Evolutionary conservation across 1,140 invertebrate species (phyloP), one percentile per base, ranked within the genome.

Genomic region (Lutraria rhynchaena): DNA sequence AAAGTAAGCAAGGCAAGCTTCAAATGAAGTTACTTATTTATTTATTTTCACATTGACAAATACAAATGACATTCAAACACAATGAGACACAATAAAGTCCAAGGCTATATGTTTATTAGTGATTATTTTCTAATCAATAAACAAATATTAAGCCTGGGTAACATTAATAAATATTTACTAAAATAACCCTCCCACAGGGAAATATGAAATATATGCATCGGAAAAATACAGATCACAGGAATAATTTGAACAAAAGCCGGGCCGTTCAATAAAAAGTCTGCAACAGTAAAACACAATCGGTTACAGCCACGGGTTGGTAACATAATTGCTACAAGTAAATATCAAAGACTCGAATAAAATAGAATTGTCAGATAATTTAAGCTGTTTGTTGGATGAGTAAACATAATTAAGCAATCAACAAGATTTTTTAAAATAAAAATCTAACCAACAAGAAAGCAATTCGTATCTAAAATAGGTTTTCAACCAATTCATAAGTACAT

Each of bases 11-110:
- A 80, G 35, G 17, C 35, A 37, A 22, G 22, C n/a, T 60, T 37
- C 35, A 27, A 75, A 57, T 58, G 41, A 75, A 57, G 37, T 69
- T 70, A 67, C 53, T 67, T 80, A 70, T 80, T 80, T 78, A 67
- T 70, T 80, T 80, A 80, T 80, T 80, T 80, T 80, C 76, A n/a
- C n/a, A 55, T 19, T 60, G 65, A 58, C 76, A 65, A 57, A 69
- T 57, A 44, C 13, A n/a, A 19, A 49, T 33, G 58, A 35, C 24
- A 61, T 15, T 49, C 22, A 44, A 35, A 41, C 44, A 24, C 31
- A 75, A 41, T 41, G 37, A 49, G 53, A 57, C 41, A 46, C 44
- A 19, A 46, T 61, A 75, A 57, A 61, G 37, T 53, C 35, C 15
- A 53, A 65, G 22, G n/a, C 49, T 22, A 31, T 80, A 65, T 80